These are phyloP conservation scores for Heterochromis multidens DNA, from an alignment of 2,113 vertebrate genomes.

Conservation along the genomic window DNA sequence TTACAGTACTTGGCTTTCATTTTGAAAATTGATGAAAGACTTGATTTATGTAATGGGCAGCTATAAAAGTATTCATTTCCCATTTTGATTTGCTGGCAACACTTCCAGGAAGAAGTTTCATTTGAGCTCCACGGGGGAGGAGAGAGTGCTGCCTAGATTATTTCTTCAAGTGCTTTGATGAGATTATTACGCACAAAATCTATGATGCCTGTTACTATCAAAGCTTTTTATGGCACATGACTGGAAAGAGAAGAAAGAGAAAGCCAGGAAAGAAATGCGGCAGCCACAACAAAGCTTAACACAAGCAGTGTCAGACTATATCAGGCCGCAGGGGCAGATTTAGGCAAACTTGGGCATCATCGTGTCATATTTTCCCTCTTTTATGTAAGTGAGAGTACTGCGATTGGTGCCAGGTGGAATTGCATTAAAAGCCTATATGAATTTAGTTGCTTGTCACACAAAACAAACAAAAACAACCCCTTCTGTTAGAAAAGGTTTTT, in stretches of 20 bases:
- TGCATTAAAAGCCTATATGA: not conserved
- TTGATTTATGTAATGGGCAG: constrained; percentile 38
- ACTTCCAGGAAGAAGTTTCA: constrained; percentile 32
- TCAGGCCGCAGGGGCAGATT: not conserved
- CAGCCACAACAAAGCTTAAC: not conserved
- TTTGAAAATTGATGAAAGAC: constrained; percentile 19
- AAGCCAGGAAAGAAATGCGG: not conserved
- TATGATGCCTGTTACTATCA: constrained; percentile 32
- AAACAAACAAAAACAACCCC: not conserved
- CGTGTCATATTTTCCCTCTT: not conserved
- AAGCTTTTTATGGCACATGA: constrained; percentile 23
- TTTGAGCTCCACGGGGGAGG: not conserved
- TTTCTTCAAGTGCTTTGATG: constrained; percentile 40
- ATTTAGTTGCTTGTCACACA: not conserved
- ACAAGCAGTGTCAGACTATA: not conserved
- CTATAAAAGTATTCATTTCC: constrained; percentile 20
- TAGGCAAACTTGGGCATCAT: not conserved
- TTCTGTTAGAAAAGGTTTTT: not conserved
- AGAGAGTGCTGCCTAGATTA: constrained; percentile 13
- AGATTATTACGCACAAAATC: constrained; percentile 39
- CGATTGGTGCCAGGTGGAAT: not conserved
- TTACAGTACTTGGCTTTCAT: constrained; percentile 9
- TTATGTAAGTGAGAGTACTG: not conserved
- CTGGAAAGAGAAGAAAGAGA: not conserved
- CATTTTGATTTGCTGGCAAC: constrained; percentile 30